These are phyloP conservation scores for Ptychodera flava DNA, from an alignment of 35 echinoderm and acorn worm species.

Conservation along the genomic window DNA sequence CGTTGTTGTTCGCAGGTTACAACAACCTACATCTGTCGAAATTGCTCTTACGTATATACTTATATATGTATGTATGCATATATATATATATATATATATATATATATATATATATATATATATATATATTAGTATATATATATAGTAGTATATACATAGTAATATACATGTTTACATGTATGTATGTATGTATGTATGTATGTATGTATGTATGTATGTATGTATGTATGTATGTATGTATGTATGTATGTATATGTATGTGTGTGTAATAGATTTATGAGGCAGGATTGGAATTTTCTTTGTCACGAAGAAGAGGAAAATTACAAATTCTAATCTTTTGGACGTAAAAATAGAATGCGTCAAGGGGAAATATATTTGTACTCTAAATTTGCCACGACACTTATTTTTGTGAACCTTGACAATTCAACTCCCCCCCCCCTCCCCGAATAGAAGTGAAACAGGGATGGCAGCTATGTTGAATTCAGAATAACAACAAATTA, in stretches of 20 bases:
- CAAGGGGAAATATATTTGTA: no score
- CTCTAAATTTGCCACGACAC: neutral
- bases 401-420: neutral
- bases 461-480: no score
- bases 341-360: neutral
- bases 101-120: neutral
- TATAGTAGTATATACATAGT: neutral
- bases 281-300: neutral
- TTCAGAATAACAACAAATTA: no score
- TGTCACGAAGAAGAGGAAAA: neutral
- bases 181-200: neutral
- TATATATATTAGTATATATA: neutral
- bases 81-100: neutral
- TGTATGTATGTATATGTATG: neutral
- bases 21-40: no score
- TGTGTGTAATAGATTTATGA: neutral
- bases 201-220: neutral
- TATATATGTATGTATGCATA: neutral
- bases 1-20: no score
- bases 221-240: conserved; percentile 2
- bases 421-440: neutral
- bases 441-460: no score
- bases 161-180: neutral
- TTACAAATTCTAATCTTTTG: neutral
- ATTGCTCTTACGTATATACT: neutral